Evolutionary conservation across 2,797 vertebrate genomes (phyloP).

Genomic region (Tauraco hartlaubi): DNA sequence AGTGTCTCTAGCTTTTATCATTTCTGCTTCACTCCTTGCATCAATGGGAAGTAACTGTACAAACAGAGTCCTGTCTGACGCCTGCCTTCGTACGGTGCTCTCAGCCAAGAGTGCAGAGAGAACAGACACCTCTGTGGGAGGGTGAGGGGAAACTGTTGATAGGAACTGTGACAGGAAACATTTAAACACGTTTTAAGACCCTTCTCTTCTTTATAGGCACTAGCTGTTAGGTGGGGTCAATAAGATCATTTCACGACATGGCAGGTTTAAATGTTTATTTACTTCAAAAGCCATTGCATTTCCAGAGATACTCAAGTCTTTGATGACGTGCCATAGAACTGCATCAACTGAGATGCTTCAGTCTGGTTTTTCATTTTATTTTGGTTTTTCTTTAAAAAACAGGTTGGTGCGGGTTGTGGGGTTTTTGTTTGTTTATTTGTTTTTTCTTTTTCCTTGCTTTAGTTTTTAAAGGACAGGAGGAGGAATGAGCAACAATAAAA

Average conservation of each 20-base stretch:
- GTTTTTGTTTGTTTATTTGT: not conserved
- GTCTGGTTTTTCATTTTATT: not conserved
- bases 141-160: not conserved
- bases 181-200: not conserved
- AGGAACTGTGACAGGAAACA: not conserved
- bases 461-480: not conserved
- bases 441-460: not conserved
- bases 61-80: not conserved
- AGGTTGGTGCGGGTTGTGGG: too few relatives aligned
- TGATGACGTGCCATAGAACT: not conserved
- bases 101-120: not conserved
- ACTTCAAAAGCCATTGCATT: not conserved
- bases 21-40: not conserved
- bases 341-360: not conserved
- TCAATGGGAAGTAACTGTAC: not conserved
- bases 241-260: not conserved
- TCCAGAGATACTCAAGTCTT: not conserved
- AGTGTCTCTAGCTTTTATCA: not conserved
- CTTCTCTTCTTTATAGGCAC: not conserved
- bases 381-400: not conserved
- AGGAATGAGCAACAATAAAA: not conserved
- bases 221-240: not conserved
- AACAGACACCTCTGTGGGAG: not conserved
- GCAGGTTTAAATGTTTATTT: constrained; percentile 6
- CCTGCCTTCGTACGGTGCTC: not conserved